phyloP scores from a whole-genome alignment of 2,888 invertebrate species.

The Yponomeuta sedellus region DNA sequence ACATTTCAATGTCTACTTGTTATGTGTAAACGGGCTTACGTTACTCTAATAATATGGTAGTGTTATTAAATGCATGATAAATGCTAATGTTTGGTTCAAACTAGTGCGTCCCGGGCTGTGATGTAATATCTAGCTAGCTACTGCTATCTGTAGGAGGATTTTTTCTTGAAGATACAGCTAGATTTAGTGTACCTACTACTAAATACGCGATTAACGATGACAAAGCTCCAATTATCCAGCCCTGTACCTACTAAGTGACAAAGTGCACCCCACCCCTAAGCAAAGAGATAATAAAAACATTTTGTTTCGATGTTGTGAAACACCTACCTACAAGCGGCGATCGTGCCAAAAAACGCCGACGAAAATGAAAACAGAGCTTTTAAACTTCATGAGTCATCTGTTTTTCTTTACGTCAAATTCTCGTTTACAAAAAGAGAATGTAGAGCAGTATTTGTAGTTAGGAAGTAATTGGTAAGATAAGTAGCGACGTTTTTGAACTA shows the following conservation, averaged over 20 bases:
- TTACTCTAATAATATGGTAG: background rate
- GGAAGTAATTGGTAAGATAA: no score
- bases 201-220: background rate
- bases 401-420: background rate
- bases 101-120: background rate
- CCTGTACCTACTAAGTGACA: background rate
- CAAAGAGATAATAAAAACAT: background rate
- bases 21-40: background rate
- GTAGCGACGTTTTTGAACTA: no score
- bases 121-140: background rate
- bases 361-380: background rate
- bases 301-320: background rate
- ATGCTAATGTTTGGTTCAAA: no score
- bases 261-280: background rate
- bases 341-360: background rate
- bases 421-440: background rate
- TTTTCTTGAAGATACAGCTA: background rate
- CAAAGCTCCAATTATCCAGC: slow-evolving; percentile 3
- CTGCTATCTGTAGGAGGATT: background rate
- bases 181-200: background rate
- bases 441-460: background rate
- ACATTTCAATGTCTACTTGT: background rate
- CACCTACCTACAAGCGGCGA: background rate
- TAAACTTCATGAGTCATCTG: slow-evolving; percentile 6
- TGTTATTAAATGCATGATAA: background rate